A percentile compares a stretch with the other conserved stretches of the same genome.
Evolutionary conservation across 2,797 vertebrate species (phyloP).

Genomic region (Mycteria americana): DNA sequence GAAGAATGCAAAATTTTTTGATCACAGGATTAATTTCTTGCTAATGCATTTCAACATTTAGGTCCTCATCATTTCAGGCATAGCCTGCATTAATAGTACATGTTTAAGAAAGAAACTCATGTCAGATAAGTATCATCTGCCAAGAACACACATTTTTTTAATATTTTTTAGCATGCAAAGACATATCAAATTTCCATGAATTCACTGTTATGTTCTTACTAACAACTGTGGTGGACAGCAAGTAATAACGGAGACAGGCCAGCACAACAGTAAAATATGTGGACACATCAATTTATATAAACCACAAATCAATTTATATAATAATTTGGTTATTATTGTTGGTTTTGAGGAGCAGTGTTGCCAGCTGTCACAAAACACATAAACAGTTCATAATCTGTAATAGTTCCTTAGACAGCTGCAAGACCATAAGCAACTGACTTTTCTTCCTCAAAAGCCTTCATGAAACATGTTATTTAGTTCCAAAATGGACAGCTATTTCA

Average conservation of each 20-base stretch:
- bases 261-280: neutral
- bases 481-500: neutral
- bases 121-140: neutral
- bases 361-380: conserved; percentile 36
- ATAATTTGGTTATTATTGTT: neutral
- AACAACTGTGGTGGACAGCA: neutral
- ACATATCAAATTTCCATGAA: neutral
- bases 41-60: neutral
- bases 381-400: conserved; percentile 29
- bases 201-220: neutral
- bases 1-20: neutral
- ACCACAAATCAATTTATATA: neutral
- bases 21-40: neutral
- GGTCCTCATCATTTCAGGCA: neutral
- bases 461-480: neutral
- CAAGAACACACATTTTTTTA: neutral
- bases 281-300: neutral
- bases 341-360: neutral
- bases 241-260: neutral
- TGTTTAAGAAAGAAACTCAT: neutral
- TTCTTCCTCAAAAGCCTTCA: neutral
- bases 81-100: neutral
- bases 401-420: neutral
- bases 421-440: neutral
- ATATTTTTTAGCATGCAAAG: neutral